Evolutionary conservation across 2,888 invertebrate genomes (phyloP).

Genomic region (Clanis bilineata): DNA sequence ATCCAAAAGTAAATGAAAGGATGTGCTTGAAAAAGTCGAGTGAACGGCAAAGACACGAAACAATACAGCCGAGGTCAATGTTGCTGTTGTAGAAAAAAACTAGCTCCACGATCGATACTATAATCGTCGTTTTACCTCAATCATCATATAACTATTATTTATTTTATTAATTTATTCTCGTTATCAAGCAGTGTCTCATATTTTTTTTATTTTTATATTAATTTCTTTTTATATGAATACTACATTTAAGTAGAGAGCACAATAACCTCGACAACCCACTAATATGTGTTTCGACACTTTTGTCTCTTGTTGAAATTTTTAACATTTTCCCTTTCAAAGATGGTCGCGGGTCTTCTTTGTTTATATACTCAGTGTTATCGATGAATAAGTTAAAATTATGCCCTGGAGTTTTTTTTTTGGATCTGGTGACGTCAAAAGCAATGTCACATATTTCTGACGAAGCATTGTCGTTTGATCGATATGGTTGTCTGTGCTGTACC

Average conservation of each 20-base stretch:
- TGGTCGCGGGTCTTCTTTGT: constrained; percentile 62
- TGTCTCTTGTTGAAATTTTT: constrained; percentile 44
- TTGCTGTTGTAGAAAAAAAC: constrained; percentile 79
- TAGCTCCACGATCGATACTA: constrained; percentile 66
- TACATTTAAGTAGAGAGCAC: constrained; percentile 37
- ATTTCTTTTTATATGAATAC: constrained; percentile 32
- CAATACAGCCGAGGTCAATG: constrained; percentile 30
- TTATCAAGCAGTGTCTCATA: constrained; percentile 63
- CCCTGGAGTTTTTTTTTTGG: constrained; percentile 29
- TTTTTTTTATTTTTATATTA: constrained; percentile 41
- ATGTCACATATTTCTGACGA: constrained; percentile 57
- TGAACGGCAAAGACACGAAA: constrained; percentile 28
- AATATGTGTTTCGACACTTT: constrained; percentile 49
- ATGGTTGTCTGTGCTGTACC: constrained; percentile 33
- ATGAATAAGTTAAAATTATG: constrained; percentile 51
- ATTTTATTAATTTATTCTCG: constrained; percentile 48
- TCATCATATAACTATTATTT: constrained; percentile 50
- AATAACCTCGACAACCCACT: constrained; percentile 50
- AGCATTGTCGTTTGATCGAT: constrained; percentile 42
- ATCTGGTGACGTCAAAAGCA: constrained; percentile 44
- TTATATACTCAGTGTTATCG: constrained; percentile 31
- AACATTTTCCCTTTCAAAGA: constrained; percentile 47
- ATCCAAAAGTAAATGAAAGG: constrained; percentile 32
- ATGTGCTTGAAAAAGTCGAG: constrained; percentile 28
- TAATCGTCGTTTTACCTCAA: constrained; percentile 35